A percentile compares a stretch with the other conserved stretches of the same genome.
These are phyloP conservation scores for Myrmecobius fasciatus DNA, from an alignment of 2,113 vertebrate genomes.

Conservation along the genomic window DNA sequence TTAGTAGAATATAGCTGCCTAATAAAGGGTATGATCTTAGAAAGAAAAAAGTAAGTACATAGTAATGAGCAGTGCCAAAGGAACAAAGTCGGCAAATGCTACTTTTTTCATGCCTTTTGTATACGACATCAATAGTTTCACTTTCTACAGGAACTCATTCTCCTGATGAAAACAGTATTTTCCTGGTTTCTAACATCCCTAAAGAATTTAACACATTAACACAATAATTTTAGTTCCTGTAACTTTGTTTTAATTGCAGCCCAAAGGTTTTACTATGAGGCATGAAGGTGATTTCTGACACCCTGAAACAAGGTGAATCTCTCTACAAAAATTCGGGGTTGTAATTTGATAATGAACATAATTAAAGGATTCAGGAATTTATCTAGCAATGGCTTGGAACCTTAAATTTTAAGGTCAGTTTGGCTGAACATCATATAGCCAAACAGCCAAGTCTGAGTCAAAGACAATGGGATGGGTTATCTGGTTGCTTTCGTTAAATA, in stretches of 20 bases:
- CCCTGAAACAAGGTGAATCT: slow-evolving; percentile 18
- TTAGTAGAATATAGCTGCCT: slow-evolving; percentile 68
- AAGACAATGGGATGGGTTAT: slow-evolving; percentile 13
- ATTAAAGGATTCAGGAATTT: slow-evolving; percentile 45
- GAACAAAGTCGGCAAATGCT: slow-evolving; percentile 45
- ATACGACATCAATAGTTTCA: slow-evolving; percentile 44
- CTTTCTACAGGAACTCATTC: slow-evolving; percentile 55
- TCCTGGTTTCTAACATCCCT: slow-evolving; percentile 22
- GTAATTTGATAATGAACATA: slow-evolving; percentile 27
- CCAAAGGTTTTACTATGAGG: slow-evolving; percentile 23
- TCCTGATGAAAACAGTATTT: slow-evolving; percentile 36
- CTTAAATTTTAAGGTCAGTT: background rate
- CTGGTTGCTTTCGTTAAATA: background rate
- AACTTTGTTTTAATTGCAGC: slow-evolving; percentile 27
- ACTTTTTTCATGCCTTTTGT: slow-evolving; percentile 14
- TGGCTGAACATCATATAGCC: background rate
- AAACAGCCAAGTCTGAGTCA: background rate
- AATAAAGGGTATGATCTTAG: slow-evolving; percentile 70
- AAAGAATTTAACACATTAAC: slow-evolving; percentile 23
- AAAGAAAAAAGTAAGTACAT: slow-evolving; percentile 47
- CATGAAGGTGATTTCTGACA: slow-evolving; percentile 27
- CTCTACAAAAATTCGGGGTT: slow-evolving; percentile 1
- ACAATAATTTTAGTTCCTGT: slow-evolving; percentile 45
- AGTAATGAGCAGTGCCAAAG: slow-evolving; percentile 59
- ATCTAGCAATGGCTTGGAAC: slow-evolving; percentile 23